These are phyloP conservation scores for Cetoscarus ocellatus DNA, from an alignment of 2,797 vertebrate genomes.

Conservation along the genomic window DNA sequence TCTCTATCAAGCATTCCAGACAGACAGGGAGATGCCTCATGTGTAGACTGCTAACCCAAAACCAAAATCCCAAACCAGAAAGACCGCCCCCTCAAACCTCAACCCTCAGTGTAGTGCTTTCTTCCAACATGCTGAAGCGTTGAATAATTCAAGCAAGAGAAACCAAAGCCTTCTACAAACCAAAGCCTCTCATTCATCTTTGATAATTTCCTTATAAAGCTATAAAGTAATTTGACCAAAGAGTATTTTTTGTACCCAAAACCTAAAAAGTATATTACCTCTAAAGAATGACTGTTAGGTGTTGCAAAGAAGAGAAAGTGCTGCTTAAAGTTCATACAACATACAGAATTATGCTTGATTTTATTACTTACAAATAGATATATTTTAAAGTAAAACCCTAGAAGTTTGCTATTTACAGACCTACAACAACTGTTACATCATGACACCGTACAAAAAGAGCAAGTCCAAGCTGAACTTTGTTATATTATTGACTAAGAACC, in stretches of 20 bases:
- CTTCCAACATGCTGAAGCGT: slow-evolving; percentile 95
- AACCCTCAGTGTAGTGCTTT: slow-evolving; percentile 92
- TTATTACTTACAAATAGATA: slow-evolving; percentile 28
- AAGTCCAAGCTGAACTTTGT: neutral
- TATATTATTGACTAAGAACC: neutral
- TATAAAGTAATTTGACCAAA: slow-evolving; percentile 79
- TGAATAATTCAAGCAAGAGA: slow-evolving; percentile 72
- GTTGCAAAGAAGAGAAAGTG: slow-evolving; percentile 23
- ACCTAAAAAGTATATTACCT: slow-evolving; percentile 59
- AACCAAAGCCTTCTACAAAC: slow-evolving; percentile 72
- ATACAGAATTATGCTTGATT: slow-evolving; percentile 22
- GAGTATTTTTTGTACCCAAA: slow-evolving; percentile 72
- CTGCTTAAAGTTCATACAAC: slow-evolving; percentile 17
- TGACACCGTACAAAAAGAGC: neutral
- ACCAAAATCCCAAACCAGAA: slow-evolving; percentile 33
- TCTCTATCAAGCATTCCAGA: slow-evolving; percentile 72
- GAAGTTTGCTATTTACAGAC: slow-evolving; percentile 19
- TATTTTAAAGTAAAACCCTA: slow-evolving; percentile 26
- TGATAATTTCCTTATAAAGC: slow-evolving; percentile 32
- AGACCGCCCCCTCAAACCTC: slow-evolving; percentile 10
- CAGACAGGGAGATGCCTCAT: slow-evolving; percentile 55
- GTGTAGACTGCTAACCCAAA: slow-evolving; percentile 72
- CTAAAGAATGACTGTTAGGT: slow-evolving; percentile 54
- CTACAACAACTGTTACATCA: neutral
- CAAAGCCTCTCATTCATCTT: slow-evolving; percentile 52